phyloP scores from a whole-genome alignment of 2,113 vertebrate species.

The Hystrix brachyura region DNA sequence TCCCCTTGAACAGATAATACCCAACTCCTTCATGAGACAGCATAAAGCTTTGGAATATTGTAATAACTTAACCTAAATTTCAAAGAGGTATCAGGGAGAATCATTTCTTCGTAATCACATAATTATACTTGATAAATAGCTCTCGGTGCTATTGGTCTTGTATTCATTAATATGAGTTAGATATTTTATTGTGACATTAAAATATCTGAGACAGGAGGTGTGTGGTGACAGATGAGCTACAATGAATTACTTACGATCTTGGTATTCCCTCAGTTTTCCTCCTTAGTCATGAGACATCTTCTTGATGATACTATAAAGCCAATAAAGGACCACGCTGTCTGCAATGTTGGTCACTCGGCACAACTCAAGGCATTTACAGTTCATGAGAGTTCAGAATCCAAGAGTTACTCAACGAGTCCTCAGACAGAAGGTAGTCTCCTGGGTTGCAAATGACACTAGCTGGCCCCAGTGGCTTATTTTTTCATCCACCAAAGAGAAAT shows the following conservation, averaged over 20 bases:
- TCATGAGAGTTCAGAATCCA: neutral
- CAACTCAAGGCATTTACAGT: neutral
- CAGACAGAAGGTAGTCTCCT: neutral
- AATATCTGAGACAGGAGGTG: neutral
- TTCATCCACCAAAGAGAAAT: neutral
- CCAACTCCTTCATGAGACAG: neutral
- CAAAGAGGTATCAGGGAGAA: neutral
- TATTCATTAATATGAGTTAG: neutral
- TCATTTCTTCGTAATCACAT: neutral
- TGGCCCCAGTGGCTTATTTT: neutral
- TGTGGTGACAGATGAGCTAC: neutral
- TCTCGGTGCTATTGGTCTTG: neutral
- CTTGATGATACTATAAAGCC: neutral
- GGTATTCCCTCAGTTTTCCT: neutral
- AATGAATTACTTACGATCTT: neutral
- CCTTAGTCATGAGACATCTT: neutral
- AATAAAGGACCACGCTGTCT: neutral
- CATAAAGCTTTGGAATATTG: neutral
- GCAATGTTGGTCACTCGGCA: neutral
- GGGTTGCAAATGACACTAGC: neutral
- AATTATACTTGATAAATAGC: neutral
- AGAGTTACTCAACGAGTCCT: neutral
- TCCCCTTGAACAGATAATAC: neutral
- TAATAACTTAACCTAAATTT: neutral
- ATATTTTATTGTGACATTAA: neutral